Evolutionary conservation across 2,113 vertebrate genomes (phyloP), one percentile per base, ranked within the genome.

Genomic region (Pelmatolapia mariae): DNA sequence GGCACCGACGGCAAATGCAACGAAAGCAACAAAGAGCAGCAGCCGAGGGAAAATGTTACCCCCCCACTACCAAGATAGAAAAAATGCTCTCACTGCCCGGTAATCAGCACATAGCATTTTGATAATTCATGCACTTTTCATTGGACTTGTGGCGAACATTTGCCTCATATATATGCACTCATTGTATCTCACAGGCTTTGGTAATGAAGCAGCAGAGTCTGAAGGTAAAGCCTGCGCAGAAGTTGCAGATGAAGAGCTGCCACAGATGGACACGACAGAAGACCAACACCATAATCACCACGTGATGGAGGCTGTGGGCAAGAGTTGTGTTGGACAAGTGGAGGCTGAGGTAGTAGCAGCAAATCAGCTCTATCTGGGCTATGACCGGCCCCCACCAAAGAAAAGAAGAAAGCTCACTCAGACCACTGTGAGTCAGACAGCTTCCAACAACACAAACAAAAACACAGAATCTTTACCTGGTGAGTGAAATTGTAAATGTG

Each of bases 291-390:
- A 63, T 63, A 63, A 11, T 33, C 29, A 33, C 59, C 29, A 63
- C 9, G 59, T 19, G 29, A 33, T 33, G 4, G 59, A 63, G 59
- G 9, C 59, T 63, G 29, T 63, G 0, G 59, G 59, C 59, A 63
- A 63, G 59, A 63, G 29, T 19, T 63, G 59, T 33, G 59, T 63
- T 63, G 59, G 29, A 33, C 59, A 63, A 33, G 29, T 33, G 29
- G 59, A 33, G 59, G 29, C 59, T 33, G 59, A 63, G 29, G 59
- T 33, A 63, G 59, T 7, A 63, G 16, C 29, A 63, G 59, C 2
- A 61, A 6, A 3, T 0, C 3, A 10, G 57, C 57, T 10, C 31
- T 61, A 26, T 1, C 57, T 19, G 9, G 0, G 57, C 0, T 0
- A 33, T 61, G 57, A 61, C 18, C 57, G 2, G 29, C 1, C 57